Evolutionary conservation across 2,888 invertebrate genomes (phyloP).

Genomic region (Eristalis intricaria): DNA sequence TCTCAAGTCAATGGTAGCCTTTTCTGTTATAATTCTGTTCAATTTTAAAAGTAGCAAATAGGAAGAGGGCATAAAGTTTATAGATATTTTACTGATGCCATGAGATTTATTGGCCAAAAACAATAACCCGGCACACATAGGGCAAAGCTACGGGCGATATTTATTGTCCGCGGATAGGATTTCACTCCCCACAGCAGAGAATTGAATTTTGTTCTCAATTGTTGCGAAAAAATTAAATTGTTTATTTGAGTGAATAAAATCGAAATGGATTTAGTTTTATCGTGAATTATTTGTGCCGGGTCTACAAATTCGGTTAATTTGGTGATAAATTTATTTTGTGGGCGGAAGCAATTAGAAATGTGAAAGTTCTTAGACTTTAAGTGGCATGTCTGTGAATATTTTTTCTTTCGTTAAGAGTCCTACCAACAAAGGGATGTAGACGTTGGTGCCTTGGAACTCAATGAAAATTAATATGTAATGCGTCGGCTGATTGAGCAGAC

Average conservation of each 20-base stretch:
- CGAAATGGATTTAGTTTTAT: background rate
- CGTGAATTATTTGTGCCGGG: background rate
- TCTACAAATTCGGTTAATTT: background rate
- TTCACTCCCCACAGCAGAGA: slow-evolving; percentile 1
- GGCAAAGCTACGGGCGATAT: slow-evolving; percentile 1
- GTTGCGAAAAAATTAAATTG: slow-evolving; percentile 13
- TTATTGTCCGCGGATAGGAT: slow-evolving; percentile 12
- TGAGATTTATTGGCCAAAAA: slow-evolving; percentile 44
- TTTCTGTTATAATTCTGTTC: slow-evolving; percentile 26
- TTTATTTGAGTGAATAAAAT: background rate
- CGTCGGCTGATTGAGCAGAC: too few relatives aligned
- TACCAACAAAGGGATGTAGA: background rate
- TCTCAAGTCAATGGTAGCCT: slow-evolving; percentile 32
- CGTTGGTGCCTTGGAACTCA: too few relatives aligned
- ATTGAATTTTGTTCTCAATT: slow-evolving; percentile 11
- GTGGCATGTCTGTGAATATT: background rate
- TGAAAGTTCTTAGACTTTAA: background rate
- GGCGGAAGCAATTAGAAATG: background rate
- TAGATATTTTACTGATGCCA: slow-evolving; percentile 49
- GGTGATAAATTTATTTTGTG: background rate
- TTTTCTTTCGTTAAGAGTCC: background rate
- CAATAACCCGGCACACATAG: slow-evolving; percentile 18
- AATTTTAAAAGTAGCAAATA: slow-evolving; percentile 32
- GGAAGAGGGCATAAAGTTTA: slow-evolving; percentile 33
- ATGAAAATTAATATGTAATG: too few relatives aligned